These are phyloP conservation scores for Corythaixoides concolor DNA, from an alignment of 2,113 vertebrate species.

Conservation along the genomic window DNA sequence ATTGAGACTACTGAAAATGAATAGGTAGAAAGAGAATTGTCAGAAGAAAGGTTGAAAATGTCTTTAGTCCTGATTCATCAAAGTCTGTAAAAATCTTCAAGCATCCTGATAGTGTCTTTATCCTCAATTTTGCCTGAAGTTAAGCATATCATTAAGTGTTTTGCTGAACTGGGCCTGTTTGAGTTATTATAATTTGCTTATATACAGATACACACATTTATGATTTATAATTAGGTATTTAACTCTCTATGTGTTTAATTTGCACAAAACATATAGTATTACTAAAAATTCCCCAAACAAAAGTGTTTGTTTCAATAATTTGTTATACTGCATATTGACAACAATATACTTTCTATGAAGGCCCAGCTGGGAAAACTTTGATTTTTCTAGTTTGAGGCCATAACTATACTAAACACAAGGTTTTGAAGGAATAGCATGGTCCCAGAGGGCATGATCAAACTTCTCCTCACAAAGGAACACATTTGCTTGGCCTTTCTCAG, in stretches of 20 bases:
- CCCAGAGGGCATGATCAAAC: neutral
- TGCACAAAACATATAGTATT: neutral
- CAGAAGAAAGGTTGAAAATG: neutral
- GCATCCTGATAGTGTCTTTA: neutral
- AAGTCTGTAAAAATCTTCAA: neutral
- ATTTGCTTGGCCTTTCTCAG: neutral
- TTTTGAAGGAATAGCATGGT: neutral
- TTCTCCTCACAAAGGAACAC: neutral
- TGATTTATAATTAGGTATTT: neutral
- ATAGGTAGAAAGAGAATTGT: neutral
- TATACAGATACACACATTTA: neutral
- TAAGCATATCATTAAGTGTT: neutral
- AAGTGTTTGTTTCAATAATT: neutral
- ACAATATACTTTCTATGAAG: neutral
- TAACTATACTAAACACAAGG: neutral
- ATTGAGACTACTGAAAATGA: neutral
- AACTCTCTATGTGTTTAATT: neutral
- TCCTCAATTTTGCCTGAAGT: neutral
- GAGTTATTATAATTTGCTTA: neutral
- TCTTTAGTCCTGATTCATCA: neutral
- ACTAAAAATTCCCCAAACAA: neutral
- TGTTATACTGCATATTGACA: rapidly evolving
- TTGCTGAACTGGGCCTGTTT: neutral
- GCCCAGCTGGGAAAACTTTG: neutral
- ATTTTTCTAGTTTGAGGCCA: neutral